Evolutionary conservation across 2,888 invertebrate species (phyloP).

Genomic region (Nemapogon koenigi): DNA sequence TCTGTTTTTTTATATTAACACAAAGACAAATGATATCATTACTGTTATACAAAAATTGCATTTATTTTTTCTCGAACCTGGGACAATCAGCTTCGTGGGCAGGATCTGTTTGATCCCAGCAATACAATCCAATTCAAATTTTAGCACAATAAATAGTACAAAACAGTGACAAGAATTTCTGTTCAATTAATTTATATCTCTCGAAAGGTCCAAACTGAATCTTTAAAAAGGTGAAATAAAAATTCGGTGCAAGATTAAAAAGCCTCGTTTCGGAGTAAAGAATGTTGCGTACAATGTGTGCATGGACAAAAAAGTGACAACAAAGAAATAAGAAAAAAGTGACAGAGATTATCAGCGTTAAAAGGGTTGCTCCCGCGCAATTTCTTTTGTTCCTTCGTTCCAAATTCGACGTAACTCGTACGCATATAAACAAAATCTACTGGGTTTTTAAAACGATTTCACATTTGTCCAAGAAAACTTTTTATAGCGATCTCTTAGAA

Average conservation of each 20-base stretch:
- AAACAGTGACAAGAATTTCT: neutral
- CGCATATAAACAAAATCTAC: too few species aligned
- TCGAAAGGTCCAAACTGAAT: neutral
- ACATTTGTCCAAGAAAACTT: too few species aligned
- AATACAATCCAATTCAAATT: too few species aligned
- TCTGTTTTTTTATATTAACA: too few species aligned
- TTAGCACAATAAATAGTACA: too few species aligned
- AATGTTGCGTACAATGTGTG: constrained; percentile 63
- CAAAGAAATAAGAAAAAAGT: constrained; percentile 54
- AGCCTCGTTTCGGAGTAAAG: constrained; percentile 63
- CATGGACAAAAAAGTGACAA: constrained; percentile 60
- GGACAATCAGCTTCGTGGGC: too few species aligned
- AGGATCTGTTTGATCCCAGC: too few species aligned
- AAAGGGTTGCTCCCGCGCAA: constrained; percentile 60
- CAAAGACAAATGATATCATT: too few species aligned
- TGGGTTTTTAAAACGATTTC: too few species aligned
- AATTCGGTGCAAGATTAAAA: constrained; percentile 27
- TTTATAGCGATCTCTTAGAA: too few species aligned
- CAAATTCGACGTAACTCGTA: constrained; percentile 29
- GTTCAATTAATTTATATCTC: neutral
- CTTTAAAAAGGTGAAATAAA: neutral
- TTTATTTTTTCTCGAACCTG: too few species aligned
- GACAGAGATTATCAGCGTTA: constrained; percentile 64
- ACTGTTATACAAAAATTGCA: too few species aligned
- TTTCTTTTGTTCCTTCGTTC: constrained; percentile 28